These are phyloP conservation scores for Maccullochella peelii DNA, from an alignment of 2,113 vertebrate species.

Conservation along the genomic window DNA sequence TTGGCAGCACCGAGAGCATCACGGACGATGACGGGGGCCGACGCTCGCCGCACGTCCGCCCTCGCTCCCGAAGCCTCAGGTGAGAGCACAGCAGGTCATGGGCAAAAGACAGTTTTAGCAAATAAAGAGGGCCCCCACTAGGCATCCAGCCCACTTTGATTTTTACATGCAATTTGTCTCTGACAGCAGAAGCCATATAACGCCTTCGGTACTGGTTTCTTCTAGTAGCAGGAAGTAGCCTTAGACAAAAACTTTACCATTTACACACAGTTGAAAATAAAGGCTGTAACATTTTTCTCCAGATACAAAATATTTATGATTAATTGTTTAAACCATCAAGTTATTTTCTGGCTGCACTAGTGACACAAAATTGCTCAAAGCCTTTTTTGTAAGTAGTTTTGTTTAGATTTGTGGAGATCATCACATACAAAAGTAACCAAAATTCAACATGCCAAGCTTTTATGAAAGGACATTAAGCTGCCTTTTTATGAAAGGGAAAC, in stretches of 20 bases:
- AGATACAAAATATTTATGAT: not conserved
- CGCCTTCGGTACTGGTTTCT: not conserved
- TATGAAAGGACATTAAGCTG: constrained; percentile 7
- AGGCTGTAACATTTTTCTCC: no score
- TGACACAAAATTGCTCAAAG: not conserved
- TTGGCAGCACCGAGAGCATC: constrained; percentile 93
- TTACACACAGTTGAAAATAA: not conserved
- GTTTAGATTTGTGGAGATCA: not conserved
- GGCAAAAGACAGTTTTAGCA: not conserved
- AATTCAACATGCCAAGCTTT: constrained; percentile 5
- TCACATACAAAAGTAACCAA: constrained; percentile 3
- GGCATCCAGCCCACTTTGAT: not conserved
- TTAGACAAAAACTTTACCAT: not conserved
- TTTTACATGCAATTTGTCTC: not conserved
- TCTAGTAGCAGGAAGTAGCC: not conserved
- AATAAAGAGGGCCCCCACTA: not conserved
- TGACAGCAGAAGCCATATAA: not conserved
- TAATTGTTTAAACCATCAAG: not conserved
- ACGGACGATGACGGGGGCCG: constrained; percentile 90
- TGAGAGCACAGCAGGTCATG: constrained; percentile 54
- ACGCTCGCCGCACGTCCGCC: constrained; percentile 88
- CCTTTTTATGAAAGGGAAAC: constrained; percentile 8
- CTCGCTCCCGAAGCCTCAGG: constrained; percentile 94
- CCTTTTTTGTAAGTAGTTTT: not conserved
- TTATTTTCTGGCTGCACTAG: no score